Percentiles rank a stretch among this genome's conserved stretches.
Evolutionary conservation across 1,140 invertebrate species (phyloP).

Genomic region (Dendroctonus valens): DNA sequence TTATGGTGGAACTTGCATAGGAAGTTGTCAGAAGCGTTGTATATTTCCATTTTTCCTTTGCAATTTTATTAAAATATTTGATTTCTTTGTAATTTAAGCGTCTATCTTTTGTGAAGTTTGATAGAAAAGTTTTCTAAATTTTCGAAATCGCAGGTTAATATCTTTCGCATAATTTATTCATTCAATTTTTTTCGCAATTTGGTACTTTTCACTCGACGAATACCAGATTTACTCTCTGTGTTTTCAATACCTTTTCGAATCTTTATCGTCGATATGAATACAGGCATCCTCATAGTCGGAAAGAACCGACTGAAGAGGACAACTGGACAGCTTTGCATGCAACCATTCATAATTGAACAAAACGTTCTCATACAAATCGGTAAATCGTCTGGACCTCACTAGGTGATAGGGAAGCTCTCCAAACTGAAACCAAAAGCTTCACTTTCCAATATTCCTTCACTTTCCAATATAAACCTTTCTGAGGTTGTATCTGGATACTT

Average conservation of each 20-base stretch:
- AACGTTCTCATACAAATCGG: constrained; percentile 90
- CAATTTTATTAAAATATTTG: too few relatives aligned
- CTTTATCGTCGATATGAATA: constrained; percentile 78
- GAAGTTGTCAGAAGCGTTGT: too few relatives aligned
- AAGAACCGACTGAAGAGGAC: constrained; percentile 90
- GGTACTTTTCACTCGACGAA: too few relatives aligned
- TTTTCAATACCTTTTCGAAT: constrained; percentile 66
- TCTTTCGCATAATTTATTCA: too few relatives aligned
- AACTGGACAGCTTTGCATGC: constrained; percentile 92
- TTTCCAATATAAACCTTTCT: constrained; percentile 63
- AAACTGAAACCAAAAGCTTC: constrained; percentile 62
- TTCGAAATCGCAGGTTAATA: too few relatives aligned
- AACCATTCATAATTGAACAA: constrained; percentile 98
- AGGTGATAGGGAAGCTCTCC: constrained; percentile 95
- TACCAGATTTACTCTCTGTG: too few relatives aligned
- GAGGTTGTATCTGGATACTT: constrained; percentile 81
- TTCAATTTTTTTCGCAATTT: too few relatives aligned
- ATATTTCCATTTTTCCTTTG: too few relatives aligned
- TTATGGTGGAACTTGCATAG: too few relatives aligned
- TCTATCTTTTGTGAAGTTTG: too few relatives aligned
- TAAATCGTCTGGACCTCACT: constrained; percentile 84
- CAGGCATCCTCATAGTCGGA: constrained; percentile 96
- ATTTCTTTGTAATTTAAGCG: too few relatives aligned
- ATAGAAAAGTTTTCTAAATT: too few relatives aligned
- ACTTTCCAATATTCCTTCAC: neutral